Conservation (phyloP, 2,888 invertebrate genomes). For the Parnassius apollo region DNA sequence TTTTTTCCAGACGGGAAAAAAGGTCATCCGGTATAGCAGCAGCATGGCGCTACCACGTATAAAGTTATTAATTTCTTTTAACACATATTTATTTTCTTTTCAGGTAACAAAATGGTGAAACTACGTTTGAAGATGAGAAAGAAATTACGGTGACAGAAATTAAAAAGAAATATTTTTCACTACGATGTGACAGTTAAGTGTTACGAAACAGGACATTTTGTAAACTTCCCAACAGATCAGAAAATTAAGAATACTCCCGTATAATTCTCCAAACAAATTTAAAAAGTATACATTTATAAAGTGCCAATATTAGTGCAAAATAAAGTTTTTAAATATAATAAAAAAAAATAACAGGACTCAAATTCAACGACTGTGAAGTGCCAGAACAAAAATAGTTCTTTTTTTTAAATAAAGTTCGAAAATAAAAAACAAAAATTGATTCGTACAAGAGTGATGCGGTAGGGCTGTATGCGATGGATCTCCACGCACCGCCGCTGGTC, state of each 20-base stretch:
- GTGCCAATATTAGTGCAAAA: constrained; percentile 55
- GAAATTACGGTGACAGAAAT: constrained; percentile 51
- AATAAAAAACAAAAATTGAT: constrained; percentile 24
- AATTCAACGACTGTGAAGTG: constrained; percentile 29
- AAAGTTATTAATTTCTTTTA: too few species aligned
- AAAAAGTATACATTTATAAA: constrained; percentile 29
- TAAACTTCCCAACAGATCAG: constrained; percentile 37
- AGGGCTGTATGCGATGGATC: constrained; percentile 56
- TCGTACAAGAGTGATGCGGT: constrained; percentile 30
- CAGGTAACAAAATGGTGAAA: constrained; percentile 66
- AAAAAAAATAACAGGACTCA: constrained; percentile 14
- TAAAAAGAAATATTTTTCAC: constrained; percentile 27
- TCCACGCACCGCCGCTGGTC: constrained; percentile 70
- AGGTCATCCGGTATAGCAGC: too few species aligned
- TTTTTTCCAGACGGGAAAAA: too few species aligned
- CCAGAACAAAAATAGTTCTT: constrained; percentile 5
- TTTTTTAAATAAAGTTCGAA: constrained; percentile 12
- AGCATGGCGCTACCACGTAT: too few species aligned
- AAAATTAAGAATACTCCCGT: constrained; percentile 47
- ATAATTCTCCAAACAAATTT: constrained; percentile 52
- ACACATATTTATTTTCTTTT: constrained; percentile 30
- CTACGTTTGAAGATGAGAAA: constrained; percentile 59
- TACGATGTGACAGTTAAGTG: constrained; percentile 54
- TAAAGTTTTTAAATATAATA: too few species aligned
- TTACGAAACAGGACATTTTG: constrained; percentile 29